Percentiles rank a stretch among this genome's conserved stretches.
Conservation (phyloP, 2,797 vertebrate genomes). For the Enteromius argenteus region DNA sequence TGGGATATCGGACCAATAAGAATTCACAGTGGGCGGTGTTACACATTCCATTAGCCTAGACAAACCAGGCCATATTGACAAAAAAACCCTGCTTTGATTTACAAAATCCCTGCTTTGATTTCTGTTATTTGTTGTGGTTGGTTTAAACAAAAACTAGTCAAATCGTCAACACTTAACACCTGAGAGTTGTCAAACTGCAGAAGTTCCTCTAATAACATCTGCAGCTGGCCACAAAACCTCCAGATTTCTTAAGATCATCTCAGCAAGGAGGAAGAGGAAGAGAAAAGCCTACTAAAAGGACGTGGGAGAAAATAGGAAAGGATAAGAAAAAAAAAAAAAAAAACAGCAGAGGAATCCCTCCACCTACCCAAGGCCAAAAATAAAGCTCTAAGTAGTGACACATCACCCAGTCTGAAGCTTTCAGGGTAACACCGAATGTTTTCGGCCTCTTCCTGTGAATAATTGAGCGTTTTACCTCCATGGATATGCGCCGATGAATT, state of each 20-base stretch:
- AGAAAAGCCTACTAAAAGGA: neutral
- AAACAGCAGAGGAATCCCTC: slow-evolving; percentile 44
- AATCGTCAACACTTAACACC: neutral
- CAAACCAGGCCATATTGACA: neutral
- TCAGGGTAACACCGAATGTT: slow-evolving; percentile 16
- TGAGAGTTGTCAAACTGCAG: neutral
- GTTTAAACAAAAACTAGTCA: neutral
- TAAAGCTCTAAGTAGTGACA: slow-evolving; percentile 42
- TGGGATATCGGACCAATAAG: neutral
- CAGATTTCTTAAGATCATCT: neutral
- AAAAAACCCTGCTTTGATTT: neutral
- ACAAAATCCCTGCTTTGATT: too few relatives aligned
- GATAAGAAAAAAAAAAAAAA: neutral
- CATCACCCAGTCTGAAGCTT: slow-evolving; percentile 37
- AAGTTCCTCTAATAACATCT: neutral
- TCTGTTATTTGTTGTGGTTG: neutral
- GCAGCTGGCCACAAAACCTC: neutral
- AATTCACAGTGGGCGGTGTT: neutral
- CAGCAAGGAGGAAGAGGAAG: neutral
- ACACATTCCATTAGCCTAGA: neutral
- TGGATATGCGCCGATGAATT: slow-evolving; percentile 94
- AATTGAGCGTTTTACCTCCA: slow-evolving; percentile 86
- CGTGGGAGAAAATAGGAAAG: neutral
- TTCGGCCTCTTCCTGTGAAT: slow-evolving; percentile 4
- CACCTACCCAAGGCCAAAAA: slow-evolving; percentile 51